These are phyloP conservation scores for Brachionus paranguensis DNA, from an alignment of 1,140 invertebrate genomes.

Conservation along the genomic window DNA sequence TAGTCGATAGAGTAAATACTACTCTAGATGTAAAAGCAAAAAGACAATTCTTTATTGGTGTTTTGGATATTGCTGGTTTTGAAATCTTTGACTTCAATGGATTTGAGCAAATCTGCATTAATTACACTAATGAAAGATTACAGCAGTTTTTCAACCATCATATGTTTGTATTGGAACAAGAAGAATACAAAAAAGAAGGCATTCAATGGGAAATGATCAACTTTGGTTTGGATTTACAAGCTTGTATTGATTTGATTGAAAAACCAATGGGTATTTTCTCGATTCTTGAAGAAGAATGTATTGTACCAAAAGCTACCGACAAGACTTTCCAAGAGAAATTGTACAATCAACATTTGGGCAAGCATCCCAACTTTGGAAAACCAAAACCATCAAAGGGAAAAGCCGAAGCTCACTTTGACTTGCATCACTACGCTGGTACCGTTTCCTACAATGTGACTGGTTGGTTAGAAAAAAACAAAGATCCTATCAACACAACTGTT, in stretches of 20 bases:
- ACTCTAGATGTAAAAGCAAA: slow-evolving; percentile 95
- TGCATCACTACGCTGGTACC: slow-evolving; percentile 95
- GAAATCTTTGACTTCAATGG: slow-evolving; percentile 99
- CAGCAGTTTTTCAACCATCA: slow-evolving; percentile 99
- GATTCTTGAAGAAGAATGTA: slow-evolving; percentile 99
- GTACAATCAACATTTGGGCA: slow-evolving; percentile 96
- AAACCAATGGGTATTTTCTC: slow-evolving; percentile 99
- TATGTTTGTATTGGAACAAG: slow-evolving; percentile 99
- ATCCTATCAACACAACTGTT: slow-evolving; percentile 96
- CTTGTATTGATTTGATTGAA: slow-evolving; percentile 98
- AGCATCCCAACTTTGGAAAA: slow-evolving; percentile 92
- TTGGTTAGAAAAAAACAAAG: slow-evolving; percentile 99
- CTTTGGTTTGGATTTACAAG: slow-evolving; percentile 96
- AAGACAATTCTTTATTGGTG: slow-evolving; percentile 95
- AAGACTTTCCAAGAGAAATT: slow-evolving; percentile 93
- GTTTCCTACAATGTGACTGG: slow-evolving; percentile 73
- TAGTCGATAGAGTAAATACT: slow-evolving; percentile 96
- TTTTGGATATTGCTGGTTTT: slow-evolving; percentile 99
- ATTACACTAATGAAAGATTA: slow-evolving; percentile 99
- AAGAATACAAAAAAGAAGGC: slow-evolving; percentile 94
- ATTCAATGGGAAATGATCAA: slow-evolving; percentile 99
- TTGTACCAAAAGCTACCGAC: slow-evolving; percentile 99
- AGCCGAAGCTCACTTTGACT: slow-evolving; percentile 88
- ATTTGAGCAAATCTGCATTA: slow-evolving; percentile 99
- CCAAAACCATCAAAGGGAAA: slow-evolving; percentile 94